These are phyloP conservation scores for Lasiommata megera DNA, from an alignment of 2,888 invertebrate species.

Conservation along the genomic window DNA sequence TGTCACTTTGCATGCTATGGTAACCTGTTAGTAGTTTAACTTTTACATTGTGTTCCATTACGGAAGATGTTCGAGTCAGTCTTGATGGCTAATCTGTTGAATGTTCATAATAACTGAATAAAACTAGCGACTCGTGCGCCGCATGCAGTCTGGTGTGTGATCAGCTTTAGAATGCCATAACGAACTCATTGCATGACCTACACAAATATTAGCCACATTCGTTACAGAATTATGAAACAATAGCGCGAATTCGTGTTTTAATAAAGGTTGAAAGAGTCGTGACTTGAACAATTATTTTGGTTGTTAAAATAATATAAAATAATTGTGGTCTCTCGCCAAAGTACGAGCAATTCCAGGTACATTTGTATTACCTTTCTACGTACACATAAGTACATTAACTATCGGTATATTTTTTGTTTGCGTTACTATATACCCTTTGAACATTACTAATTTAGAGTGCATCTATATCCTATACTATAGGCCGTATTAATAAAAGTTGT, in stretches of 20 bases:
- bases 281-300: slow-evolving; percentile 21
- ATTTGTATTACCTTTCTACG: background rate
- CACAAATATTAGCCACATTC: slow-evolving; percentile 39
- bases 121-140: background rate
- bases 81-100: no score
- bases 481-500: no score
- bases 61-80: no score
- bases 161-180: slow-evolving; percentile 40
- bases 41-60: no score
- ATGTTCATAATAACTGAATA: no score
- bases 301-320: slow-evolving; percentile 6
- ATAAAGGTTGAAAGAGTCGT: slow-evolving; percentile 26
- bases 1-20: no score
- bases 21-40: no score
- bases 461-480: no score
- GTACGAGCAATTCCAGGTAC: background rate
- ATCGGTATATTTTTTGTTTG: background rate
- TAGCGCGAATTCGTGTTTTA: slow-evolving; percentile 31
- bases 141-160: no score
- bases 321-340: background rate
- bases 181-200: slow-evolving; percentile 51
- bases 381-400: background rate
- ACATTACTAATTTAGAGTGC: no score
- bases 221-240: slow-evolving; percentile 34
- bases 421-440: background rate